Evolutionary conservation across 2,888 invertebrate genomes (phyloP).

Genomic region (Agrilus mali): DNA sequence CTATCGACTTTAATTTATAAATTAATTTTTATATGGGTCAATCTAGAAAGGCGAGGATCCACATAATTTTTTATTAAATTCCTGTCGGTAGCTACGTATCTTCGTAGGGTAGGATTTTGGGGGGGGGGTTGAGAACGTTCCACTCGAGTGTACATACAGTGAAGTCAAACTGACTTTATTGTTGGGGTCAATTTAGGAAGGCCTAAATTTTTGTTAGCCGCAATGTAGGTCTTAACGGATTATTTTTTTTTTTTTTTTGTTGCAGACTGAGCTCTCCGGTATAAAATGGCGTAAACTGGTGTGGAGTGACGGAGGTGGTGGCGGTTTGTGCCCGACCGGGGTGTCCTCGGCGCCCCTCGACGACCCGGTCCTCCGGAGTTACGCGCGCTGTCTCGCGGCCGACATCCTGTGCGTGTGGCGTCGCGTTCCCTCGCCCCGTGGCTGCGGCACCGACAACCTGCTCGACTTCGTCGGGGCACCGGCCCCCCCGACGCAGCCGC

Average conservation of each 20-base stretch:
- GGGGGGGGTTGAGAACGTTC: too few relatives aligned
- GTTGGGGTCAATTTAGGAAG: too few relatives aligned
- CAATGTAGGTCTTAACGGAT: too few relatives aligned
- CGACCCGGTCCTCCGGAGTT: conserved; percentile 83
- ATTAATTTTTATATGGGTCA: too few relatives aligned
- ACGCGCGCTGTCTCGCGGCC: conserved; percentile 80
- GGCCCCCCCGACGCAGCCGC: conserved; percentile 30
- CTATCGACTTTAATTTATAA: too few relatives aligned
- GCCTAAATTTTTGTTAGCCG: too few relatives aligned
- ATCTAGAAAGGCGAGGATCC: too few relatives aligned
- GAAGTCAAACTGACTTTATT: too few relatives aligned
- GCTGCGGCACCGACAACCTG: conserved; percentile 26
- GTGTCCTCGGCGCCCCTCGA: conserved; percentile 53
- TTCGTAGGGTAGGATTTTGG: too few relatives aligned
- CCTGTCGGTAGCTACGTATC: too few relatives aligned
- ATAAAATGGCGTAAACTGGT: conserved; percentile 97
- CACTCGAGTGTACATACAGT: too few relatives aligned
- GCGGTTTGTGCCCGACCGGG: conserved; percentile 13
- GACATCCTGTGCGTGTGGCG: conserved; percentile 98
- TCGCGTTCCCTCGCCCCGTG: conserved; percentile 55
- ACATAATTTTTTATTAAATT: too few relatives aligned
- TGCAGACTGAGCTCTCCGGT: conserved; percentile 96
- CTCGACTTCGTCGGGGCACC: background rate
- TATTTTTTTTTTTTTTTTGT: conserved; percentile 22
- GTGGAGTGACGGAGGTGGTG: conserved; percentile 56